These are phyloP conservation scores for Urocitellus parryii DNA, from an alignment of 2,113 vertebrate genomes.

Conservation along the genomic window DNA sequence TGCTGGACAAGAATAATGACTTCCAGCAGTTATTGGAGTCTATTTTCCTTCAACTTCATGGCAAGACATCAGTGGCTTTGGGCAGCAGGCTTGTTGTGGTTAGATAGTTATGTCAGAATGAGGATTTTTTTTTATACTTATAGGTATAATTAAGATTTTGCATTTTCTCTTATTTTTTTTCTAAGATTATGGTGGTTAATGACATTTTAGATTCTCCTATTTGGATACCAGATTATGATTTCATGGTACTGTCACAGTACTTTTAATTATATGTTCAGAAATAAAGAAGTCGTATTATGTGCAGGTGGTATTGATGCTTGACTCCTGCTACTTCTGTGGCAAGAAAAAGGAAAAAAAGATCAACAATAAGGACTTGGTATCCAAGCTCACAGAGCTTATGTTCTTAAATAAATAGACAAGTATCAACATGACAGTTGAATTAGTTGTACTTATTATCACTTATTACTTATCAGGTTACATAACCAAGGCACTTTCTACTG, in stretches of 20 bases:
- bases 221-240: background rate
- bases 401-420: conserved; percentile 31
- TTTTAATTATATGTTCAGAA: background rate
- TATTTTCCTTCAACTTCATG: background rate
- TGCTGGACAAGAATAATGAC: background rate
- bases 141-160: background rate
- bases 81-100: background rate
- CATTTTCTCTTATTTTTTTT: background rate
- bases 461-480: background rate
- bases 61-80: background rate
- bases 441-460: background rate
- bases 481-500: background rate
- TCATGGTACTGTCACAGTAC: background rate
- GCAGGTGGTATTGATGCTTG: background rate
- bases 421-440: background rate
- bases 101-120: conserved; percentile 8
- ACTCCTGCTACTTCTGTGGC: background rate
- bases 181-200: conserved; percentile 9
- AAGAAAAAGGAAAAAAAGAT: background rate
- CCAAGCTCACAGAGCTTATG: background rate
- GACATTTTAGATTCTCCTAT: background rate
- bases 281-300: background rate
- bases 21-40: background rate
- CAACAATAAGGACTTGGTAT: background rate
- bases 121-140: background rate